Conservation (phyloP, 2,797 vertebrate genomes). For the Heteromormyrus szaboi region DNA sequence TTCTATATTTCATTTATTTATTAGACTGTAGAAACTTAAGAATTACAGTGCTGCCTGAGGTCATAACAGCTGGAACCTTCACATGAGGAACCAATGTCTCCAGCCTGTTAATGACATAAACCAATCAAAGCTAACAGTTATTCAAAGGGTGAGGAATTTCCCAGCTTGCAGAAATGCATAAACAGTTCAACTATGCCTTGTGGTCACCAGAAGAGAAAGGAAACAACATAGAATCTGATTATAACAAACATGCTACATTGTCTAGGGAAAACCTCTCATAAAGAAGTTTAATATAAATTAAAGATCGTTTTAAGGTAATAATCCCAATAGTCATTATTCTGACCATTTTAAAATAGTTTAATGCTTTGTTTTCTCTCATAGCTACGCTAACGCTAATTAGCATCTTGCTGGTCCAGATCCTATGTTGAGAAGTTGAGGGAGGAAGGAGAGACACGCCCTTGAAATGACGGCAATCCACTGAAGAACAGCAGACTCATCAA, state of each 20-base stretch:
- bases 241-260: neutral
- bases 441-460: neutral
- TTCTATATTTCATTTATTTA: neutral
- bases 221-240: neutral
- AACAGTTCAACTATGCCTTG: neutral
- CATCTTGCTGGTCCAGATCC: neutral
- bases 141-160: neutral
- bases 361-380: neutral
- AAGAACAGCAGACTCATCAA: neutral
- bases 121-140: neutral
- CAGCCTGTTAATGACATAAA: neutral
- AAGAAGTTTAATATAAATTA: neutral
- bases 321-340: neutral
- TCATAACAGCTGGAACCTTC: neutral
- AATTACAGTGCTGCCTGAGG: neutral
- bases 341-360: neutral
- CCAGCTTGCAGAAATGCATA: neutral
- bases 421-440: neutral
- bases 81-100: neutral
- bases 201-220: neutral
- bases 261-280: neutral
- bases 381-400: neutral
- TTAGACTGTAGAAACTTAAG: neutral
- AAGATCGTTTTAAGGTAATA: neutral
- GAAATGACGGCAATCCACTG: neutral